Conservation (phyloP, 2,797 vertebrate genomes). For the Steatocranus sp. region DNA sequence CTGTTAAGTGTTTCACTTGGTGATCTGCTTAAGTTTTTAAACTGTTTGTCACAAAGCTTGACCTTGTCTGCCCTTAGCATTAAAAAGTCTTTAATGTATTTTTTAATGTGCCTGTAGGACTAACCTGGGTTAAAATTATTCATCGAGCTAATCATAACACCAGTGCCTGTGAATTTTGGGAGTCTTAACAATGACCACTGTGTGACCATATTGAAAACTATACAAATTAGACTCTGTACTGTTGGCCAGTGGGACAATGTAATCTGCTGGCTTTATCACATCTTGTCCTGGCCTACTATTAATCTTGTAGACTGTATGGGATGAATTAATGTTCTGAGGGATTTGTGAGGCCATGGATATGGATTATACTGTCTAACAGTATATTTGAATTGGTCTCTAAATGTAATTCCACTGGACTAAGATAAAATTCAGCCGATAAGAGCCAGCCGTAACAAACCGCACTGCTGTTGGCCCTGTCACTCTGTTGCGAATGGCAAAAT, state of each 20-base stretch:
- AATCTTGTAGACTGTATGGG: slow-evolving; percentile 58
- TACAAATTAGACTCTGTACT: slow-evolving; percentile 53
- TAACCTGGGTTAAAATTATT: slow-evolving; percentile 8
- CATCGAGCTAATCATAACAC: slow-evolving; percentile 41
- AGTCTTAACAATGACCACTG: slow-evolving; percentile 53
- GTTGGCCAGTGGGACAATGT: slow-evolving; percentile 51
- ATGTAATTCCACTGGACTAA: slow-evolving; percentile 48
- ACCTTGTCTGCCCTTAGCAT: neutral
- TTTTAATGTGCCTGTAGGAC: neutral
- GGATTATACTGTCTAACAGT: slow-evolving; percentile 60
- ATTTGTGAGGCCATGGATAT: slow-evolving; percentile 60
- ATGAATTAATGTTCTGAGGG: slow-evolving; percentile 62
- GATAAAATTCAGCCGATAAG: slow-evolving; percentile 52
- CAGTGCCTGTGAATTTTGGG: slow-evolving; percentile 24
- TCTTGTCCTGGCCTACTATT: slow-evolving; percentile 51
- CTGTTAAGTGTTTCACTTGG: neutral
- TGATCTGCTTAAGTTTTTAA: neutral
- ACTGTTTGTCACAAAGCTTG: neutral
- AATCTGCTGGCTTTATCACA: slow-evolving; percentile 61
- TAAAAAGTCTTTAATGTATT: neutral
- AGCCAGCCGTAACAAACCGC: slow-evolving; percentile 25
- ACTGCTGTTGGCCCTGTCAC: slow-evolving; percentile 31
- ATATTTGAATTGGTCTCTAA: slow-evolving; percentile 57
- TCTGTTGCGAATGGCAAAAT: slow-evolving; percentile 9
- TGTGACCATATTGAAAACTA: slow-evolving; percentile 30